A percentile compares a stretch with the other conserved stretches of the same genome.
Evolutionary conservation across 2,797 vertebrate species (phyloP).

Genomic region (Tadarida brasiliensis): DNA sequence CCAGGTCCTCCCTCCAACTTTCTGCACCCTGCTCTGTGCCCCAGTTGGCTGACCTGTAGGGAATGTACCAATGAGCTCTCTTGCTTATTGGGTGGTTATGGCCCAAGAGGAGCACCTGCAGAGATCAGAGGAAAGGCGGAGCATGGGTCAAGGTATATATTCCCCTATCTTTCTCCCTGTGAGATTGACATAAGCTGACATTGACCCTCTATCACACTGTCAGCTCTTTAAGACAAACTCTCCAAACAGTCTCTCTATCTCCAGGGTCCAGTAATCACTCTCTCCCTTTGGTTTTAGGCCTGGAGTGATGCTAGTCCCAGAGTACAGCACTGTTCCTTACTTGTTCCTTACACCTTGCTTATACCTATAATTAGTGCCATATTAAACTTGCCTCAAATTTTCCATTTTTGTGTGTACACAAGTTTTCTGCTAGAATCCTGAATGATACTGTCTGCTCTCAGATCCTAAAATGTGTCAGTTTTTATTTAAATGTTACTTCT

Average conservation of each 20-base stretch:
- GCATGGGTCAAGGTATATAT: background rate
- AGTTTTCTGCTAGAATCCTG: background rate
- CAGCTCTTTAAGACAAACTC: background rate
- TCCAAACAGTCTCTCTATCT: background rate
- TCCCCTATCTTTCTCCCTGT: background rate
- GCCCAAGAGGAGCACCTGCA: background rate
- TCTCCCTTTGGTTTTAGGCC: background rate
- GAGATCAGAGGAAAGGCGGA: background rate
- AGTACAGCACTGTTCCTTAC: background rate
- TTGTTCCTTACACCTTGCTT: background rate
- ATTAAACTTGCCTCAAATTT: background rate
- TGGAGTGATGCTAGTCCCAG: background rate
- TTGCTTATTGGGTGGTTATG: constrained; percentile 6
- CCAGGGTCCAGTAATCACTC: background rate
- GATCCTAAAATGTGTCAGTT: background rate
- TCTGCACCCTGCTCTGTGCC: background rate
- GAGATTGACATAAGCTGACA: background rate
- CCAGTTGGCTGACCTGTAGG: background rate
- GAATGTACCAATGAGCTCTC: background rate
- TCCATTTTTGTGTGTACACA: background rate
- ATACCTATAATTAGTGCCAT: background rate
- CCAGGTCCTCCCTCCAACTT: background rate
- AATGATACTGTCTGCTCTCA: background rate
- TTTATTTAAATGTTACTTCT: background rate
- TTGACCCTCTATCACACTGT: background rate